Percentiles rank a stretch among this genome's conserved stretches.
Evolutionary conservation across 2,888 invertebrate genomes (phyloP).

Genomic region (Coelogynopora nodosa): DNA sequence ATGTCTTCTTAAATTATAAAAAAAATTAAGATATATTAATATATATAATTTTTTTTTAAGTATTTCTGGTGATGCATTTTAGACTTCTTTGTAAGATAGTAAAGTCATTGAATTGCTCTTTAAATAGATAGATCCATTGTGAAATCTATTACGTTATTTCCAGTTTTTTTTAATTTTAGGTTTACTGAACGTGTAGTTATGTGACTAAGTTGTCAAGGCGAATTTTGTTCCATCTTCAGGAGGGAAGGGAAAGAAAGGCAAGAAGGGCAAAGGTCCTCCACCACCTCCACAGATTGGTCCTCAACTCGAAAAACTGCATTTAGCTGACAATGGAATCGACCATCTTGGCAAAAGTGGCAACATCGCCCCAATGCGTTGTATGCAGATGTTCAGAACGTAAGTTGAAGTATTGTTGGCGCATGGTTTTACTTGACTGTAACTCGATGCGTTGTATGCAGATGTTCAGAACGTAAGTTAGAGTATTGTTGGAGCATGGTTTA

Average conservation of each 20-base stretch:
- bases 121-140: too few species aligned
- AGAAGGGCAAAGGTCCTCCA: slow-evolving; percentile 52
- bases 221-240: not conserved
- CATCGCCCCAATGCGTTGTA: slow-evolving; percentile 56
- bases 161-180: slow-evolving; percentile 6
- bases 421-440: too few species aligned
- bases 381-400: slow-evolving; percentile 56
- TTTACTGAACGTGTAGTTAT: not conserved
- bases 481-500: too few species aligned
- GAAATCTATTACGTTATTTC: too few species aligned
- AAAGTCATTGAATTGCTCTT: too few species aligned
- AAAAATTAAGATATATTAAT: too few species aligned
- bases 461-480: slow-evolving; percentile 56
- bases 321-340: slow-evolving; percentile 61
- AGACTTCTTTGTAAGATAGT: too few species aligned
- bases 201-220: not conserved
- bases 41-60: too few species aligned
- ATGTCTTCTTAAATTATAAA: too few species aligned
- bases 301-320: slow-evolving; percentile 58
- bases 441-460: slow-evolving; percentile 56
- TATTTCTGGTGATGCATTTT: too few species aligned
- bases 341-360: slow-evolving; percentile 52
- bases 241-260: slow-evolving; percentile 54
- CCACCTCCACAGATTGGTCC: slow-evolving; percentile 59
- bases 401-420: too few species aligned